Percentiles rank a stretch among this genome's conserved stretches.
Evolutionary conservation across 2,113 vertebrate genomes (phyloP).

Genomic region (Salvator merianae): DNA sequence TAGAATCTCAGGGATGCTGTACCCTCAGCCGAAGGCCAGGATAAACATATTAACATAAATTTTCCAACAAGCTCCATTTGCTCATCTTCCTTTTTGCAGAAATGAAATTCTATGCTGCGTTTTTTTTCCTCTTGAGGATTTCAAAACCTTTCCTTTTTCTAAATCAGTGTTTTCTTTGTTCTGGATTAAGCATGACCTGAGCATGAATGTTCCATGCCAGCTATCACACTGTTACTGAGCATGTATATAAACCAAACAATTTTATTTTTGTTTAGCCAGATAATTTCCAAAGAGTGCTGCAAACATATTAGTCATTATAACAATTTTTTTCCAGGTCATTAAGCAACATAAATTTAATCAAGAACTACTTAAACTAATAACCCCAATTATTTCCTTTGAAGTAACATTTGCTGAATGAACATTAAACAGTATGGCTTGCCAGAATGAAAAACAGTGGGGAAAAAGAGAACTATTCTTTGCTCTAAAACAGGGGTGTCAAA

Average conservation of each 20-base stretch:
- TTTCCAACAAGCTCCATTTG: conserved; percentile 34
- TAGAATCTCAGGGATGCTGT: no score
- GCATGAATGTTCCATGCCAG: not conserved
- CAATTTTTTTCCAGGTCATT: not conserved
- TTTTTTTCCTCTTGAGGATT: conserved; percentile 8
- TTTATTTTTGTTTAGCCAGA: conserved; percentile 11
- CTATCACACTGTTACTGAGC: not conserved
- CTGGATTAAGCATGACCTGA: conserved; percentile 9
- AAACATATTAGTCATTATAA: conserved; percentile 10
- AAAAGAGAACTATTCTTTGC: not conserved
- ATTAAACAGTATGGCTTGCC: not conserved
- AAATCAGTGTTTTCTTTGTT: not conserved
- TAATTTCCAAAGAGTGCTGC: not conserved
- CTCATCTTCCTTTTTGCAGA: conserved; percentile 51
- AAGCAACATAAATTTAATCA: conserved; percentile 18
- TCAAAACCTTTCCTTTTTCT: conserved; percentile 31
- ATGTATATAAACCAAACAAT: not conserved
- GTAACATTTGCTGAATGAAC: conserved; percentile 4
- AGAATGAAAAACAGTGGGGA: not conserved
- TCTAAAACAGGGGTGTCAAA: no score
- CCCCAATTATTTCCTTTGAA: not conserved
- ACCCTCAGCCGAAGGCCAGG: no score
- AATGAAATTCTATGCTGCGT: conserved; percentile 20
- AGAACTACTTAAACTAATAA: conserved; percentile 9
- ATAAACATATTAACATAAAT: no score